Percentiles rank a stretch among this genome's conserved stretches.
Conservation (phyloP, 30 jellyfish, hydroid and myxozoan species). For the Chironex yamaguchii region DNA sequence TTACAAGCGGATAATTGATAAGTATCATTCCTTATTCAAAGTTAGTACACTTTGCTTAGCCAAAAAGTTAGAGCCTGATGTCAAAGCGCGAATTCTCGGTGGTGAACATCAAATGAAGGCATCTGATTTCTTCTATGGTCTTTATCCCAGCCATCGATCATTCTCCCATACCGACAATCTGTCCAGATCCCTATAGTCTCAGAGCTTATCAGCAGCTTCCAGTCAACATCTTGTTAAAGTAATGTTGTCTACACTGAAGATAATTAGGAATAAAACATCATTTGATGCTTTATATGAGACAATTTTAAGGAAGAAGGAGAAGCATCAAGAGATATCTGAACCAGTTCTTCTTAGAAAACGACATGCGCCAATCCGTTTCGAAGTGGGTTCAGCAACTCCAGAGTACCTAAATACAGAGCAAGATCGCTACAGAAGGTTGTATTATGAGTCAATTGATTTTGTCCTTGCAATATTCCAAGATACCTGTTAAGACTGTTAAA, state of each 20-base stretch:
- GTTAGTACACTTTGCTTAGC: conserved; percentile 36
- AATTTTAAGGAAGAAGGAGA: conserved; percentile 1
- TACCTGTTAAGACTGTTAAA: no score
- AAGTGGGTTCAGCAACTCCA: conserved; percentile 15
- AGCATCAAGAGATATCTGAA: conserved; percentile 25
- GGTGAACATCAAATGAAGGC: conserved; percentile 61
- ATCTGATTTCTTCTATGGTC: conserved; percentile 42
- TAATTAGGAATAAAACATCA: conserved; percentile 34
- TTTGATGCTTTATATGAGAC: conserved; percentile 21
- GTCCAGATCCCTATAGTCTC: conserved; percentile 63
- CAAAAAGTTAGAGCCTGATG: conserved; percentile 51
- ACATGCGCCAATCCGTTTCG: conserved; percentile 26
- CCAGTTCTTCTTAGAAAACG: conserved; percentile 26
- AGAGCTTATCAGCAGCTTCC: conserved; percentile 55
- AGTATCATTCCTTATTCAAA: conserved; percentile 29
- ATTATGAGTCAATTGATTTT: conserved; percentile 26
- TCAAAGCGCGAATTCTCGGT: conserved; percentile 64
- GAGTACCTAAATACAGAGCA: conserved; percentile 2
- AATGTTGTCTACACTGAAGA: conserved; percentile 36
- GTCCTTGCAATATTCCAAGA: background rate
- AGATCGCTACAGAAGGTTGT: conserved; percentile 21
- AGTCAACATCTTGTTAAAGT: conserved; percentile 60
- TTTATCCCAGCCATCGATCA: conserved; percentile 64
- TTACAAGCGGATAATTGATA: conserved; percentile 64
- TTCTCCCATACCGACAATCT: conserved; percentile 70